A percentile compares a stretch with the other conserved stretches of the same genome.
Evolutionary conservation across 2,888 invertebrate species (phyloP).

Genomic region (Leptogaster cylindrica): DNA sequence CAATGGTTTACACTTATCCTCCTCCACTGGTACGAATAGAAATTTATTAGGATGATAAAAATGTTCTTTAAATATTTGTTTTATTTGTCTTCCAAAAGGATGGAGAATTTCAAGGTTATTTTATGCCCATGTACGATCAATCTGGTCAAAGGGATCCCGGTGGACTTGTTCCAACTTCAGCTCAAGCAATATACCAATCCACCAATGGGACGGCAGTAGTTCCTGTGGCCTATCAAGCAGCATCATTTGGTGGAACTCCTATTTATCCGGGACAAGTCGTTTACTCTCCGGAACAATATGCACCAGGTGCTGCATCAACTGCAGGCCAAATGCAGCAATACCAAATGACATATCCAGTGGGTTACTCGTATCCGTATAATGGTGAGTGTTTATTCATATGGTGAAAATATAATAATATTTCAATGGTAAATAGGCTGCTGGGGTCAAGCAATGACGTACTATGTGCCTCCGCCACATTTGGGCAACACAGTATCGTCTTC

Average conservation of each 20-base stretch:
- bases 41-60: constrained; percentile 32
- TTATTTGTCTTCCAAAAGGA: constrained; percentile 50
- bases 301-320: constrained; percentile 51
- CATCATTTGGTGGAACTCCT: constrained; percentile 58
- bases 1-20: constrained; percentile 61
- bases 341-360: constrained; percentile 60
- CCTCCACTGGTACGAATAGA: constrained; percentile 53
- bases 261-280: constrained; percentile 61
- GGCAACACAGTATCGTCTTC: constrained; percentile 55
- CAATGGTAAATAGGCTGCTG: constrained; percentile 54
- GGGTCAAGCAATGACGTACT: constrained; percentile 61
- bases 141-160: constrained; percentile 55
- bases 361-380: constrained; percentile 61
- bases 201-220: constrained; percentile 55
- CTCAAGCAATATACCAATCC: constrained; percentile 58
- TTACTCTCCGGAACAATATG: constrained; percentile 60
- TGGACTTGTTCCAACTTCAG: constrained; percentile 54
- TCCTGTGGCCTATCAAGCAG: constrained; percentile 59
- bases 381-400: no score
- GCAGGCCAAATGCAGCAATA: constrained; percentile 59
- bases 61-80: constrained; percentile 27
- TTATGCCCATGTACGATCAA: constrained; percentile 61
- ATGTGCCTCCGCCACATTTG: constrained; percentile 59
- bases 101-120: constrained; percentile 60
- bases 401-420: neutral